Base-by-base conservation (phyloP, 2,888 invertebrate genomes). In the Labia minor region DNA sequence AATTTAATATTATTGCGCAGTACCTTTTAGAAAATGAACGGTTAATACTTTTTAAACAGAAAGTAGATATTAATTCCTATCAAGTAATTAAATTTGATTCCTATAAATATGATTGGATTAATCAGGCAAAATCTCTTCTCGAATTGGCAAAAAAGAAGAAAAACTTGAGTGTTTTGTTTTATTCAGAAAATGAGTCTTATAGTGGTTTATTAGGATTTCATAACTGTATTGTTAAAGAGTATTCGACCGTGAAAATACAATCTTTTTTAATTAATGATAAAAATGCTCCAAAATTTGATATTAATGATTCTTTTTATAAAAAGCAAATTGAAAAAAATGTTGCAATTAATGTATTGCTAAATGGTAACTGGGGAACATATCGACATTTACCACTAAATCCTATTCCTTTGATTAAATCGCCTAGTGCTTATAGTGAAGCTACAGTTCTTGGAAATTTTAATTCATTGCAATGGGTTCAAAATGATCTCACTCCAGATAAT, bases 371-470 rank as follows among this genome's bases (percentile, higher is more conserved):
- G 89, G 89, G 94, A n/a, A 88, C 89, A 0, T 93, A 91, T 75
- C 83, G 93, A n/a, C 93, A 95, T 77, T 76, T 92, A 10, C 80
- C 85, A 0, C 75, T 94, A 1, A 81, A 82, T 6, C 79, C 83
- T 62, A 70, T 80, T 18, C 63, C 64, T 14, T 74, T 78, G 1
- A n/a, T 18, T 10, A 21, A 20, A 33, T 6, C 33, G 6, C 33
- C 90, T n/a, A 90, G 95, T 75, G 89, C 87, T 0, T 92, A 85
- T 75, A 86, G 88, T 1, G 91, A 92, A 77, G 86, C 88, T 0
- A 74, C 84, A 14, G 86, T 88, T 0, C 83, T 88, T 66, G 96
- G 96, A 64, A 96, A 98, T 75, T 80, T 97, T 66, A 88, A 91
- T 0, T 88, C 92, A 1, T 75, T 97, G 62, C 82, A 79, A 14